Evolutionary conservation across 1,140 invertebrate genomes (phyloP).

Genomic region (Lepidurus apus): DNA sequence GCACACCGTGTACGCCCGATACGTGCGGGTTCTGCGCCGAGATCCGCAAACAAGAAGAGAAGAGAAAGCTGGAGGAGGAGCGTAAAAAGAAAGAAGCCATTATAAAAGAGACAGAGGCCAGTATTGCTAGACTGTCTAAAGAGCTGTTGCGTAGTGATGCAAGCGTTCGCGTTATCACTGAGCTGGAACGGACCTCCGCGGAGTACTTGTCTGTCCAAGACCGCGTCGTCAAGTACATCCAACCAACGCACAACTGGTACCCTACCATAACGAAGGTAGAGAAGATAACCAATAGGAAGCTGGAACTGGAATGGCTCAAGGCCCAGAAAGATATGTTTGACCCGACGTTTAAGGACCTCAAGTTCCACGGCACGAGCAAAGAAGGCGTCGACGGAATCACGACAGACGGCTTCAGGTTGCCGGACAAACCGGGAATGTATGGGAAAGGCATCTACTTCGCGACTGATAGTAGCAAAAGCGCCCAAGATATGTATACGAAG

Average conservation of each 20-base stretch:
- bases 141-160: neutral
- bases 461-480: conserved; percentile 33
- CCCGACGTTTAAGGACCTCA: conserved; percentile 16
- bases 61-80: conserved; percentile 12
- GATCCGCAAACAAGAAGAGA: conserved; percentile 15
- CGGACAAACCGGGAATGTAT: conserved; percentile 26
- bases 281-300: neutral
- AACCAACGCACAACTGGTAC: conserved; percentile 31
- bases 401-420: conserved; percentile 30
- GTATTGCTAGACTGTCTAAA: neutral
- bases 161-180: neutral
- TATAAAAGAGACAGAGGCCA: neutral
- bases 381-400: conserved; percentile 31
- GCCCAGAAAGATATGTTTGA: conserved; percentile 18
- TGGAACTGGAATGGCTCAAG: conserved; percentile 16
- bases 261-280: conserved; percentile 23
- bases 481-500: conserved; percentile 33
- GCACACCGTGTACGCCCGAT: neutral
- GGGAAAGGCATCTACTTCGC: conserved; percentile 32
- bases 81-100: neutral
- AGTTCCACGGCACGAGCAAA: conserved; percentile 32
- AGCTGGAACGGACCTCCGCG: neutral
- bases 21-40: neutral
- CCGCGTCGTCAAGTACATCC: conserved; percentile 32
- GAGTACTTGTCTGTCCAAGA: conserved; percentile 31